Evolutionary conservation across 35 echinoderm and acorn worm species (phyloP), one percentile per base, ranked within the genome.

Genomic region (Heliocidaris erythrogramma): DNA sequence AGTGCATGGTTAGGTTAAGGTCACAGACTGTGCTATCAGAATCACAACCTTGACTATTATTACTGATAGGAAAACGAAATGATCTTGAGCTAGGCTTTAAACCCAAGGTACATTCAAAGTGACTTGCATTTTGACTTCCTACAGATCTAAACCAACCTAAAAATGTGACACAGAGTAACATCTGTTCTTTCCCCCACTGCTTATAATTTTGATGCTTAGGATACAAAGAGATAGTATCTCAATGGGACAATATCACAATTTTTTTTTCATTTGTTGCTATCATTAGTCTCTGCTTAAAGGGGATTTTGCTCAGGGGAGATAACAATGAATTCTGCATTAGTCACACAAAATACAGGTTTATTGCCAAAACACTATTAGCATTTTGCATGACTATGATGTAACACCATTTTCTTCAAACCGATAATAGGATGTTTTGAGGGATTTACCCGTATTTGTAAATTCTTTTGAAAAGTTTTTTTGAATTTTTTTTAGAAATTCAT

Each of bases 81-180:
- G 87, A 89, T 32, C 87, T 89, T 89, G 87, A 89, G 31, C 14
- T 12, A 48, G 87, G 87, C 87, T 89, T 89, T 47, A 47, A 12
- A 48, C 32, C 47, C 87, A 89, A 89, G 87, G 87, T 89, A 48
- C 32, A 89, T 9, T 5, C 87, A 89, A 89, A 89, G 47, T 89
- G 87, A 89, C 87, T 89, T 89, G 87, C 87, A 89, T 16, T 89
- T 24, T 89, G 87, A 89, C 32, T 47, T 32, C 87, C 87, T 48
- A 89, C 21, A 78, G 65, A 78, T 78, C 65, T 27, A 27, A 78
- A 24, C 35, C 65, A 78, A 78, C 65, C 65, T 78, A 78, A 18
- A 78, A 78, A 27, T 78, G 65, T 78, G 65, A 78, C 65, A 78
- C 27, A 78, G 5, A 56, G n/a, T n/a, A 78, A 89, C 87, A 89